Base-by-base conservation (phyloP, 2,113 vertebrate species). In the Agelaius phoeniceus region DNA sequence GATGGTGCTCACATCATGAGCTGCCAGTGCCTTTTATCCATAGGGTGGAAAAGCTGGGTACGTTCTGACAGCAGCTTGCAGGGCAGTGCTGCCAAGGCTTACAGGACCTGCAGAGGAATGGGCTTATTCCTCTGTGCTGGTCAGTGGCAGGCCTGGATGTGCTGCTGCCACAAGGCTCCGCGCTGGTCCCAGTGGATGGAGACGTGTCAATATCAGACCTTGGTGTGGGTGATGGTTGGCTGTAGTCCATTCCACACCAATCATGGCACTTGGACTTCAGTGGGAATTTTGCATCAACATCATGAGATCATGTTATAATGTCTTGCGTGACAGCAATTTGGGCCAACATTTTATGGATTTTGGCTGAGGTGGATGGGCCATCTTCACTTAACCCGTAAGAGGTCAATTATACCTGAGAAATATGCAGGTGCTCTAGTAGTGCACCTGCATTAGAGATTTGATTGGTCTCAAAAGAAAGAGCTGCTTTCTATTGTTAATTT, bases 141-240 rank as follows among this genome's bases (percentile, higher is more conserved):
- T 19, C 46, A 44, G 46, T 3, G 11, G 7, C 46, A 52, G 19
- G 22, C 37, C 41, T 68, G 54, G 44, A 2, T 8, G 30, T 49
- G 21, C 44, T 9, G 4, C 52, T 17, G 7, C 52, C 44, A 9
- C 31, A 49, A 1, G 4, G 26, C 26, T 59, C 13, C 0, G 0
- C 0, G 1, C 31, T 27, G 37, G 27, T 59, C 33, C 31, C 26
- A 22, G 33, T 21, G 26, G 16, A 44, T 43, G 62, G 72, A 51
- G 54, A 77, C 31, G 3, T 30, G 31, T 59, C 37, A 33, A 7
- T 52, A 22, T 18, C 23, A 19, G 46, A 46, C 18, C 15, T 28
- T 33, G 33, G 14, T 23, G 19, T 7, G 9, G 43, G 43, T 27
- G 28, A 13, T 44, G 17, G 8, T 11, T 59, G 17, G 11, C 27